These are phyloP conservation scores for Enteromius unitaeniatus DNA, from an alignment of 2,797 vertebrate genomes.

Conservation along the genomic window DNA sequence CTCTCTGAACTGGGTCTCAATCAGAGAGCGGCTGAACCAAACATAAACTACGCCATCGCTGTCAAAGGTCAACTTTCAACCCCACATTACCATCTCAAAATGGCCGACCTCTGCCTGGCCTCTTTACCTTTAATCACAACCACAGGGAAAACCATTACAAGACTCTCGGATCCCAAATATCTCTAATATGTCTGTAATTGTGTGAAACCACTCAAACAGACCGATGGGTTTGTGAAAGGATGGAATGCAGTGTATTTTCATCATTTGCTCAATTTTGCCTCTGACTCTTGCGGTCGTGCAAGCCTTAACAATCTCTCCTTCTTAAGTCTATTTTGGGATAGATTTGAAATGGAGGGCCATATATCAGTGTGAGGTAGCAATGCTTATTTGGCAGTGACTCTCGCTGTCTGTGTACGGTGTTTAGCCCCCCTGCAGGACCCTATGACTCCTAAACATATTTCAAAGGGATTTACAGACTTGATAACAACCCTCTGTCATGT, in stretches of 20 bases:
- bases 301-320: constrained; percentile 45
- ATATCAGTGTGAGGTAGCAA: constrained; percentile 49
- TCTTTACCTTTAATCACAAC: constrained; percentile 59
- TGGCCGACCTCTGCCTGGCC: constrained; percentile 46
- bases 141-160: constrained; percentile 52
- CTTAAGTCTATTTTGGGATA: constrained; percentile 42
- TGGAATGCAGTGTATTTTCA: constrained; percentile 56
- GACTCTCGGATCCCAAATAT: constrained; percentile 44
- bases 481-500: constrained; percentile 60
- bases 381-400: constrained; percentile 50
- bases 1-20: constrained; percentile 79
- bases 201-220: constrained; percentile 37
- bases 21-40: constrained; percentile 52
- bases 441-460: constrained; percentile 48
- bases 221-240: constrained; percentile 47
- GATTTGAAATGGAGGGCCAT: constrained; percentile 41
- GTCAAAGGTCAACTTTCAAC: constrained; percentile 49
- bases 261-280: constrained; percentile 47
- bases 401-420: constrained; percentile 34
- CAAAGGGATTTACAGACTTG: constrained; percentile 54
- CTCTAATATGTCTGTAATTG: constrained; percentile 50
- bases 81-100: constrained; percentile 49
- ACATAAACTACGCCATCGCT: constrained; percentile 41
- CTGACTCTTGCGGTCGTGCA: constrained; percentile 7
- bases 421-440: constrained; percentile 47